Conservation (phyloP, 1,140 invertebrate species). For the Mactra quadrangularis region DNA sequence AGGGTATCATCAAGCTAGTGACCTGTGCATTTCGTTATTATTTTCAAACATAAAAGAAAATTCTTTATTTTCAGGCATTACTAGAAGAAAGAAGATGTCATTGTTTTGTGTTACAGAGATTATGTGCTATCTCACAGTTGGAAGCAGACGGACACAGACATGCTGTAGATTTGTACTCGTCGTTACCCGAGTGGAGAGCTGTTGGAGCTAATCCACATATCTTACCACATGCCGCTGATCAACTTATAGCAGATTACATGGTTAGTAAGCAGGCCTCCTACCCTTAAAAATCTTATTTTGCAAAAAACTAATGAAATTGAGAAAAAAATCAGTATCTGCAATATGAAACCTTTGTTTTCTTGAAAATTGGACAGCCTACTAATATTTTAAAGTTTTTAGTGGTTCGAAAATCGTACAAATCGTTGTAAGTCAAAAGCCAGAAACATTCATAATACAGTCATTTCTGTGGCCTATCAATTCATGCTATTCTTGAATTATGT, state of each 20-base stretch:
- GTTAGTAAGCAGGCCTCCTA: too few relatives aligned
- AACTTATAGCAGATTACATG: slow-evolving; percentile 60
- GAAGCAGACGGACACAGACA: slow-evolving; percentile 92
- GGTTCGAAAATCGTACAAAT: not conserved
- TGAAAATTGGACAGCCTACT: not conserved
- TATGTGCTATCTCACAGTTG: slow-evolving; percentile 95
- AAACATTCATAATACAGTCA: too few relatives aligned
- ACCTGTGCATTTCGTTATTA: too few relatives aligned
- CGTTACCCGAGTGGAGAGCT: slow-evolving; percentile 71
- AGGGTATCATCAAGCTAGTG: too few relatives aligned
- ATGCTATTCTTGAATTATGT: too few relatives aligned
- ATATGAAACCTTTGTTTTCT: too few relatives aligned
- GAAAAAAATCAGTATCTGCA: too few relatives aligned
- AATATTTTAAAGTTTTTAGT: not conserved
- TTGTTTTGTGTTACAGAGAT: slow-evolving; percentile 95
- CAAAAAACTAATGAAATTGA: too few relatives aligned
- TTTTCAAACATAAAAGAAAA: too few relatives aligned
- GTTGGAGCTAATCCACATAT: slow-evolving; percentile 74
- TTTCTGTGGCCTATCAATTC: not conserved
- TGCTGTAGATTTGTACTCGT: slow-evolving; percentile 24
- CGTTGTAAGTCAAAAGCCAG: too few relatives aligned
- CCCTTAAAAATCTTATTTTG: too few relatives aligned
- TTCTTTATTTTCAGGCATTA: slow-evolving; percentile 89
- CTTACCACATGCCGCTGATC: slow-evolving; percentile 73
- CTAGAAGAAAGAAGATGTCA: slow-evolving; percentile 96